Conservation (phyloP, 53 echinoderm and acorn worm species). For the Holothuria scabra region DNA sequence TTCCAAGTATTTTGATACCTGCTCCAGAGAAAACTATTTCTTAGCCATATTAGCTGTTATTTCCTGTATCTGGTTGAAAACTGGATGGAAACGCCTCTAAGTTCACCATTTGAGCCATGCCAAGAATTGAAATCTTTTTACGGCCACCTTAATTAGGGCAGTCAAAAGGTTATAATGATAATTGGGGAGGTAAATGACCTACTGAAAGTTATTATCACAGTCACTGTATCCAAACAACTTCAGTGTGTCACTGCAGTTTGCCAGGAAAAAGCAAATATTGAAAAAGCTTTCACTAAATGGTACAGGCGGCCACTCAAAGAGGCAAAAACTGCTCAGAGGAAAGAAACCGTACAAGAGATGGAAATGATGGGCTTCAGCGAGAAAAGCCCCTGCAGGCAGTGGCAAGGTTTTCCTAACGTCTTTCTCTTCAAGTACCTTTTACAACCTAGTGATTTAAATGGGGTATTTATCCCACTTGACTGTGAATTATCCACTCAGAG, state of each 20-base stretch:
- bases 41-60: no score
- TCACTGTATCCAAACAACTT: constrained; percentile 36
- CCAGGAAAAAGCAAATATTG: constrained; percentile 29
- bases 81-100: no score
- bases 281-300: constrained; percentile 37
- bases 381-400: constrained; percentile 18
- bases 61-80: no score
- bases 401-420: constrained; percentile 24
- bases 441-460: constrained; percentile 22
- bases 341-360: constrained; percentile 30
- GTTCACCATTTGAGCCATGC: no score
- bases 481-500: constrained; percentile 21
- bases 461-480: constrained; percentile 36
- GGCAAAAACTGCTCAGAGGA: constrained; percentile 27
- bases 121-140: not conserved
- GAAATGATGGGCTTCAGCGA: constrained; percentile 17
- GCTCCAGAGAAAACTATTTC: no score
- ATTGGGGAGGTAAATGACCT: constrained; percentile 48
- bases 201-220: not conserved
- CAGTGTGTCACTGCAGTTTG: constrained; percentile 19
- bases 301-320: constrained; percentile 42
- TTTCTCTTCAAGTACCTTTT: constrained; percentile 30
- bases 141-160: constrained; percentile 20
- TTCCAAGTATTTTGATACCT: no score
- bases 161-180: constrained; percentile 9